These are phyloP conservation scores for Parthenolecanium corni DNA, from an alignment of 2,888 invertebrate species.

Conservation along the genomic window DNA sequence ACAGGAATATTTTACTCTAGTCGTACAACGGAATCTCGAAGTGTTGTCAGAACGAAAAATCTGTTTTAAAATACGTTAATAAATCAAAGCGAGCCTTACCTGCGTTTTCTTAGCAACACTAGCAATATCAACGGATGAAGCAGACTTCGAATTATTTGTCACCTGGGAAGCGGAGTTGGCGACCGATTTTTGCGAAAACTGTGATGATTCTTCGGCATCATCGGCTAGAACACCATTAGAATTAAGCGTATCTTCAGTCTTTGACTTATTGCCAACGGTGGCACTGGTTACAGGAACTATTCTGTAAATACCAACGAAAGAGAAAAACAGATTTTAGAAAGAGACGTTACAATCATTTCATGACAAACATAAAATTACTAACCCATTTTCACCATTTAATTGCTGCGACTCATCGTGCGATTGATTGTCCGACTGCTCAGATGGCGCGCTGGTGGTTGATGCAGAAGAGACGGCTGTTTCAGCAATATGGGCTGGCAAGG, in stretches of 20 bases:
- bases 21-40: too few species aligned
- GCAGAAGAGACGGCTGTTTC: conserved; percentile 11
- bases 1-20: too few species aligned
- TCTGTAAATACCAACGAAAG: conserved; percentile 12
- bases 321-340: not conserved
- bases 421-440: conserved; percentile 1
- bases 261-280: conserved; percentile 26
- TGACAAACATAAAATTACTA: not conserved
- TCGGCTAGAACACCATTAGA: conserved; percentile 15
- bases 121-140: conserved; percentile 8
- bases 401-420: conserved; percentile 14
- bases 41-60: too few species aligned
- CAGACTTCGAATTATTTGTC: conserved; percentile 13
- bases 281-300: conserved; percentile 28
- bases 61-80: too few species aligned
- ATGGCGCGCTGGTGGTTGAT: conserved; percentile 3
- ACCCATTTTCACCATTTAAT: conserved; percentile 25
- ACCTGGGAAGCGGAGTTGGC: conserved; percentile 14
- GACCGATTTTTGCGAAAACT: conserved; percentile 11
- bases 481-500: conserved; percentile 45
- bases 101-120: conserved; percentile 9
- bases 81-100: not conserved
- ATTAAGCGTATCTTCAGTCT: conserved; percentile 28
- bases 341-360: not conserved
- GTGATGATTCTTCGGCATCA: conserved; percentile 19